Base-by-base conservation (phyloP, 1,140 invertebrate genomes). In the Glossosoma conforme region DNA sequence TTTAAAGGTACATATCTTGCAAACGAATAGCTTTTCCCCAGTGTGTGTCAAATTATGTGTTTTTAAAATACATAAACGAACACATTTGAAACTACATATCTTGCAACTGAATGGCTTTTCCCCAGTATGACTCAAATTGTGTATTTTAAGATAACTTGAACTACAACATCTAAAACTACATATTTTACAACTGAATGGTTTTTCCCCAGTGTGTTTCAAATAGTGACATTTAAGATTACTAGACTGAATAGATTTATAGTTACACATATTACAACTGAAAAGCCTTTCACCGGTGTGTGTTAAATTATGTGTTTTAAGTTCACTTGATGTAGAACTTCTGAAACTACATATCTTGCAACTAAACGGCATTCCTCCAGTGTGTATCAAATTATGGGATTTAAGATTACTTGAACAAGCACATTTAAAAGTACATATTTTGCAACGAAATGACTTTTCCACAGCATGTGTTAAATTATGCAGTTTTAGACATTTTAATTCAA, bases 61-160 rank as follows among this genome's bases (percentile, higher is more conserved):
- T 17, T 42, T 30, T 19, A 52, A 24, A 13, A 32, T 44, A 21
- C 41, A 41, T 14, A 30, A 19, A 2, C 43, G 32, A 8, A 20
- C 21, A 14, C 41, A 44, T 6, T 32, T 36, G 19, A 37, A 52
- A 3, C 6, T 13, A 25, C 49, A 52, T 13, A 19, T 3, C 10
- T 44, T 21, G 22, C 49, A 52, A 6, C 41, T 20, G 24, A 37
- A 52, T 30, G 41, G 49, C 11, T 43, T 44, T 10, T 25, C 19
- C 9, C 44, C 41, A 18, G 19, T 33, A 28, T 52, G 49, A 13
- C 24, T 44, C 13, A 30, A 25, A 44, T 52, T 52, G 36, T 52
- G 49, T 17, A 25, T 18, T 1, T 24, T 28, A 8, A 52, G 33
- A 32, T 44, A 28, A n/a, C 49, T 44, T 8, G 35, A 45, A 1